Conservation (phyloP, 2,113 vertebrate genomes). For the Pionites leucogaster region DNA sequence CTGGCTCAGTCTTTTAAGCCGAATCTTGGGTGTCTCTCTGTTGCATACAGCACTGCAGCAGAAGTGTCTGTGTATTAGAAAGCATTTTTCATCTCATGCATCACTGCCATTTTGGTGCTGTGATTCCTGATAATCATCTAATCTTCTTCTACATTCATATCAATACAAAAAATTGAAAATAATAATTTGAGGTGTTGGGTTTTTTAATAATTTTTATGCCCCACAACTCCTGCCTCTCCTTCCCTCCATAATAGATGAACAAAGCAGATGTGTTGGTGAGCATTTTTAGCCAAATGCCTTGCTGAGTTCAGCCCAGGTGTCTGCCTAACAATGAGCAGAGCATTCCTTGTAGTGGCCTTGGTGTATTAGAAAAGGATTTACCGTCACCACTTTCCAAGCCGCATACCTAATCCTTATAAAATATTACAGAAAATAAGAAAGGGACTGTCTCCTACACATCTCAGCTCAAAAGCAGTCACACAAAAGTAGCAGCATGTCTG, state of each 20-base stretch:
- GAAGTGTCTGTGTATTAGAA: background rate
- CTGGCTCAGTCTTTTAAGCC: background rate
- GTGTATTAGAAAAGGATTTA: constrained; percentile 25
- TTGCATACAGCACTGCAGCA: background rate
- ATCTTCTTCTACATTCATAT: constrained; percentile 44
- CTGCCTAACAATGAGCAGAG: background rate
- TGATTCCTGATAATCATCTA: constrained; percentile 29
- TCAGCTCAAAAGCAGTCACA: background rate
- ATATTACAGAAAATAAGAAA: background rate
- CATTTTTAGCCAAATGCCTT: background rate
- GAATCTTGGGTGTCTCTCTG: background rate
- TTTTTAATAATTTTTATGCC: background rate
- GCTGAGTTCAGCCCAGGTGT: background rate
- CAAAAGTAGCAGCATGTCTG: background rate
- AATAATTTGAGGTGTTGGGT: background rate
- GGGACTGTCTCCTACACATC: background rate
- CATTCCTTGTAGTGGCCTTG: background rate
- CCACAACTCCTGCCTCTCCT: background rate
- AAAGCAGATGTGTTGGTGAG: constrained; percentile 41
- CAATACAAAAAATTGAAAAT: constrained; percentile 31
- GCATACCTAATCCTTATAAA: background rate
- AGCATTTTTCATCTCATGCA: constrained; percentile 26
- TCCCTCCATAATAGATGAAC: background rate
- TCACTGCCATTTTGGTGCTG: constrained; percentile 26
- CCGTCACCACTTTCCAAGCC: constrained; percentile 12